Evolutionary conservation across 1,140 invertebrate genomes (phyloP).

Genomic region (Holcopasites calliopsidis): DNA sequence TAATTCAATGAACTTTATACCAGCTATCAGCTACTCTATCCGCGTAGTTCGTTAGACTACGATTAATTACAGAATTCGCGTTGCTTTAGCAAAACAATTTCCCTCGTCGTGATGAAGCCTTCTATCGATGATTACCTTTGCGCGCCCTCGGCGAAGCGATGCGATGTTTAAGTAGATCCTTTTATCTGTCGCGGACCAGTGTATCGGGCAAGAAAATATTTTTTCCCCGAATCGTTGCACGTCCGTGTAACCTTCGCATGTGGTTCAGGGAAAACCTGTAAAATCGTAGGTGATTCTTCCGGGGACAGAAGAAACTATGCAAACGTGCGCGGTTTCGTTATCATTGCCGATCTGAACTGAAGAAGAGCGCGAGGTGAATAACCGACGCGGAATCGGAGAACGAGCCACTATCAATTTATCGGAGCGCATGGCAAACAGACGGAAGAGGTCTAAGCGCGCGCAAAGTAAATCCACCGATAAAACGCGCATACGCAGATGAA

Average conservation of each 20-base stretch:
- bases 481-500: no score
- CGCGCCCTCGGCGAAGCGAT: no score
- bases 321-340: constrained; percentile 15
- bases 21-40: neutral
- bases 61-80: neutral
- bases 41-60: neutral
- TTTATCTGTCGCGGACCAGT: neutral
- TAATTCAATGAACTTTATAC: neutral
- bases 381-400: neutral
- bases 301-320: constrained; percentile 14
- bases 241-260: no score
- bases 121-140: neutral
- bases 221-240: no score
- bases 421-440: no score
- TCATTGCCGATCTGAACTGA: no score
- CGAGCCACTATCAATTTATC: constrained; percentile 8
- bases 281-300: neutral
- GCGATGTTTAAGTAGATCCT: neutral
- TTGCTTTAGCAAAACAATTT: neutral
- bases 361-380: neutral
- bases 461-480: neutral
- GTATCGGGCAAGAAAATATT: no score
- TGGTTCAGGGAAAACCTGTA: no score
- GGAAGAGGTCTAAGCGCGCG: no score
- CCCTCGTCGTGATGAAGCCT: neutral